Conservation (phyloP, 2,888 invertebrate genomes). For the Cistogaster globosa region DNA sequence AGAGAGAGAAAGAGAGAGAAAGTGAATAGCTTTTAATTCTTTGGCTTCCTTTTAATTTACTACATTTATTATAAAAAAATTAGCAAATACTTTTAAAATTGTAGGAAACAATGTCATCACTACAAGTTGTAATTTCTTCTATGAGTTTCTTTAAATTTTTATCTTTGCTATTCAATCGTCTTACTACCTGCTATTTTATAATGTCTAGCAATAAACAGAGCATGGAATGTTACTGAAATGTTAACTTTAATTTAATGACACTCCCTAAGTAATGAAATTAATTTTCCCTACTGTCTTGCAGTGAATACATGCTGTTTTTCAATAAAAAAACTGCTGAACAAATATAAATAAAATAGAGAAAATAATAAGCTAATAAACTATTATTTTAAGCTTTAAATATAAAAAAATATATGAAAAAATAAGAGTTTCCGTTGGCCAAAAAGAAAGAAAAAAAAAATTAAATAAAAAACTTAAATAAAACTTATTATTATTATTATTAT, state of each 20-base stretch:
- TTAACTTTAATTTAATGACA: constrained; percentile 17
- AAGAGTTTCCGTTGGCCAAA: no score
- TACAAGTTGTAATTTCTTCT: background rate
- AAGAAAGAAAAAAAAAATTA: no score
- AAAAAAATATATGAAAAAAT: no score
- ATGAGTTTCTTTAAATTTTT: background rate
- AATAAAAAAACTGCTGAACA: background rate
- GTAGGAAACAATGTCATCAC: constrained; percentile 21
- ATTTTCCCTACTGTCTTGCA: background rate
- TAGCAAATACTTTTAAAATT: background rate
- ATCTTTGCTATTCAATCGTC: background rate
- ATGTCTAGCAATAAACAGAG: constrained; percentile 4
- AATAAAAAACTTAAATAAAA: no score
- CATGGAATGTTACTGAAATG: constrained; percentile 4
- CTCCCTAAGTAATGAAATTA: constrained; percentile 20
- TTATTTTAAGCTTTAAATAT: background rate
- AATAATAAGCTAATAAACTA: constrained; percentile 9
- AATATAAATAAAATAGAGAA: background rate
- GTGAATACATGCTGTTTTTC: constrained; percentile 14
- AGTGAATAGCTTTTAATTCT: no score
- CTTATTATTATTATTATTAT: no score
- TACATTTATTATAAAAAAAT: background rate
- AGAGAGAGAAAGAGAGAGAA: no score
- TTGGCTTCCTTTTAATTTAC: no score
- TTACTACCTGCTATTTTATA: constrained; percentile 1